Conservation (phyloP, 2,888 invertebrate species). For the Macrosiphum euphorbiae region DNA sequence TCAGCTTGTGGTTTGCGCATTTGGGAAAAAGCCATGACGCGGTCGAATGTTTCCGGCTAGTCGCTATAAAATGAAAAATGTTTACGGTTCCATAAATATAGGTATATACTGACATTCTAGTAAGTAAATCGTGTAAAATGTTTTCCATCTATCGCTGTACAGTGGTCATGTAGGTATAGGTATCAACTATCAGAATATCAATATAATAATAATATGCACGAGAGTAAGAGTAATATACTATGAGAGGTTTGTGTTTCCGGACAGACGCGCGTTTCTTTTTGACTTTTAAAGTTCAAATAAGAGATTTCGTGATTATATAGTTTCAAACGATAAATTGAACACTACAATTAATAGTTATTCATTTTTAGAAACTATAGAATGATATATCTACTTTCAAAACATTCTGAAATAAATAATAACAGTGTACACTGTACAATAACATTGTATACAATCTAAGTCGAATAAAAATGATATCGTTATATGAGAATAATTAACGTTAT, state of each 20-base stretch:
- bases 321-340: background rate
- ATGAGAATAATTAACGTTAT: too few species aligned
- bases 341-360: background rate
- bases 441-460: background rate
- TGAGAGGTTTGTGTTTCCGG: background rate
- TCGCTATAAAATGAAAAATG: background rate
- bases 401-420: background rate
- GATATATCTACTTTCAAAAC: background rate
- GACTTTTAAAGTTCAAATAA: background rate
- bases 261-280: background rate
- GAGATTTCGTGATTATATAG: background rate
- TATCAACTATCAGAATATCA: background rate
- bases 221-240: background rate
- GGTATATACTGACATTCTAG: background rate
- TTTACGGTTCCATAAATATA: background rate
- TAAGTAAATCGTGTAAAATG: background rate
- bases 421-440: background rate
- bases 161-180: background rate
- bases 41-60: background rate
- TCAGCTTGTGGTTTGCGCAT: background rate
- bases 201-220: background rate
- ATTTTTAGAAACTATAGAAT: background rate
- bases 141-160: background rate
- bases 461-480: background rate
- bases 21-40: conserved; percentile 2